Base-by-base conservation (phyloP, 2,113 vertebrate species). In the Prochilodus magdalenae region DNA sequence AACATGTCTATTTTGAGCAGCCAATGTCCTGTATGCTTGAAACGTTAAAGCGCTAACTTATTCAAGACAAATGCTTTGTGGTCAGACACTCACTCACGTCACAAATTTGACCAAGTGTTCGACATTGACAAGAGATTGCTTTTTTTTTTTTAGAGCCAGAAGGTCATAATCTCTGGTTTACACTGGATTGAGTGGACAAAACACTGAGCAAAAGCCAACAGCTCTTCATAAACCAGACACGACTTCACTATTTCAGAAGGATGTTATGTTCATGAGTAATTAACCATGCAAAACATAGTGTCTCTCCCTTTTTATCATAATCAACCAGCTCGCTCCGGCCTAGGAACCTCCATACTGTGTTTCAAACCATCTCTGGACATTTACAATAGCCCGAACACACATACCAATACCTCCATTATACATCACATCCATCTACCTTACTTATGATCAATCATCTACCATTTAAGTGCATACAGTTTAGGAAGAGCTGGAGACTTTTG, bases 21-120 rank as follows among this genome's bases (percentile, higher is more conserved):
- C 36, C 63, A 66, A 76, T 83, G 67, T 73, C 57, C 59, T 76
- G 67, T 59, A 80, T 27, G 66, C 76, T 60, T 71, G 47, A 86
- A 83, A 83, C 72, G 73, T 57, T 55, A 67, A 36, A 63, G 73
- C 20, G 74, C 51, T 18, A 27, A 65, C 77, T 80, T 67, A 55
- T 20, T 77, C 40, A 59, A 69, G 79, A 59, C 80, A 22, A 55
- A 83, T 26, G 57, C 70, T 57, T 53, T 26, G 33, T 20, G 76
- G 66, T 75, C 73, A 73, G 29, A 70, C 77, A 73, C 63, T 27
- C 49, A 18, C 51, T 75, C 27, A 55, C 20, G 59, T 79, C 71
- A 79, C 57, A 24, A 49, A 55, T 78, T 75, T n/a, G 73, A 63
- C 62, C 51, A 55, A 51, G 75, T 73, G 49, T 69, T 40, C 0